Percentiles rank a stretch among this genome's conserved stretches.
Conservation (phyloP, 1,140 invertebrate genomes). For the Sminthurides bifidus region DNA sequence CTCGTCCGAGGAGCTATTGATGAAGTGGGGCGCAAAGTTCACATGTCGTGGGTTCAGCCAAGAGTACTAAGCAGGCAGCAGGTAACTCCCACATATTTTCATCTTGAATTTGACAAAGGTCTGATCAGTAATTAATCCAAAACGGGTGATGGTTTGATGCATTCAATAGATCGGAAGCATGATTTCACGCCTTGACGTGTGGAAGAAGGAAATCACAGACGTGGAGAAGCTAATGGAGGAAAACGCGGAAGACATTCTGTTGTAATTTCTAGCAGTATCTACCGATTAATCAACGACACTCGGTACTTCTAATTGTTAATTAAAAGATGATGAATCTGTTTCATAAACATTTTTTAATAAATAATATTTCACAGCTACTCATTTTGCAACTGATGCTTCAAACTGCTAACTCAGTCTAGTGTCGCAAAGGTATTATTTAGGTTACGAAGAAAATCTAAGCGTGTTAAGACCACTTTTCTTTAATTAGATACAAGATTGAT, state of each 20-base stretch:
- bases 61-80: constrained; percentile 65
- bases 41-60: constrained; percentile 85
- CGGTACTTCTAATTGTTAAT: no score
- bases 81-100: constrained; percentile 36
- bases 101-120: background rate
- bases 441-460: background rate
- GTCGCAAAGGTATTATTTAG: background rate
- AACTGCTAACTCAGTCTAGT: background rate
- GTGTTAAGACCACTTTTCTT: no score
- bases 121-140: background rate
- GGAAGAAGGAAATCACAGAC: constrained; percentile 67
- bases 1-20: constrained; percentile 90
- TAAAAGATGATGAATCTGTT: no score
- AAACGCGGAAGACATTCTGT: constrained; percentile 71
- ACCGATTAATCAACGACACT: no score
- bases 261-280: constrained; percentile 37
- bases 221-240: constrained; percentile 71
- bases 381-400: background rate
- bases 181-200: constrained; percentile 62
- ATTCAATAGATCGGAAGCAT: constrained; percentile 55
- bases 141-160: background rate
- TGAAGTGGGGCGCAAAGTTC: constrained; percentile 69
- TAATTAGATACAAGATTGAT: no score
- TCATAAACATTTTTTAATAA: background rate
- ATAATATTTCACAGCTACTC: background rate